These are phyloP conservation scores for Eciton burchellii DNA, from an alignment of 1,140 invertebrate genomes.

Conservation along the genomic window DNA sequence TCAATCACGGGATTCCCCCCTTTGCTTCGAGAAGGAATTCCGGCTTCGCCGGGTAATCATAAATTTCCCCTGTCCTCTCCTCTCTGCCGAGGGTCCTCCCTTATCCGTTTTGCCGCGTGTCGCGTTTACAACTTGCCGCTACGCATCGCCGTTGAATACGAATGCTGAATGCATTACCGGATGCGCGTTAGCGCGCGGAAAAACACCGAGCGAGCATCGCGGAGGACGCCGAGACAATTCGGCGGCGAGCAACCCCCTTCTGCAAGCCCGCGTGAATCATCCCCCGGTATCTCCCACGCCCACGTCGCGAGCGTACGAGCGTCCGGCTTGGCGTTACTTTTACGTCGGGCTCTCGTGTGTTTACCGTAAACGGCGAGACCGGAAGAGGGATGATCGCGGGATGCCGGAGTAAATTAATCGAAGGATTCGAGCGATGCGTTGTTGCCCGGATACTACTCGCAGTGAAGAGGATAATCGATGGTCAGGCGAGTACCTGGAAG, in stretches of 20 bases:
- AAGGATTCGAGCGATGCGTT: constrained; percentile 4
- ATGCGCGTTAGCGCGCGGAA: constrained; percentile 23
- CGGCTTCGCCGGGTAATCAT: not conserved
- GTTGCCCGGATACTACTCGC: not conserved
- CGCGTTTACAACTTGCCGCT: not conserved
- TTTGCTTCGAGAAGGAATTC: constrained; percentile 3
- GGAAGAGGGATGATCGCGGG: not conserved
- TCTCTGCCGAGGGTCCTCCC: too few relatives aligned
- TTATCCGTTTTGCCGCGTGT: not conserved
- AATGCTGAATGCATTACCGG: constrained; percentile 18
- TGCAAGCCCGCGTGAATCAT: constrained; percentile 37
- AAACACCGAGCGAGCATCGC: constrained; percentile 11
- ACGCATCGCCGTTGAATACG: constrained; percentile 27
- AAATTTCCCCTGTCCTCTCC: not conserved
- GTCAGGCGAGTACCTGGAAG: not conserved
- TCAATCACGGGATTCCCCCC: not conserved
- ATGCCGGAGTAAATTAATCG: constrained; percentile 39
- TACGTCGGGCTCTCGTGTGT: constrained; percentile 21
- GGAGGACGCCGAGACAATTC: constrained; percentile 57
- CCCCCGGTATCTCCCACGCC: not conserved
- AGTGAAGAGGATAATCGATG: constrained; percentile 13
- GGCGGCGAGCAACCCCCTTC: constrained; percentile 28
- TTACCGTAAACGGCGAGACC: constrained; percentile 61
- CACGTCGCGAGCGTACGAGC: not conserved
- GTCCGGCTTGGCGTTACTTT: constrained; percentile 43